Base-by-base conservation (phyloP, 2,888 invertebrate genomes). In the Drosophila ustulata region DNA sequence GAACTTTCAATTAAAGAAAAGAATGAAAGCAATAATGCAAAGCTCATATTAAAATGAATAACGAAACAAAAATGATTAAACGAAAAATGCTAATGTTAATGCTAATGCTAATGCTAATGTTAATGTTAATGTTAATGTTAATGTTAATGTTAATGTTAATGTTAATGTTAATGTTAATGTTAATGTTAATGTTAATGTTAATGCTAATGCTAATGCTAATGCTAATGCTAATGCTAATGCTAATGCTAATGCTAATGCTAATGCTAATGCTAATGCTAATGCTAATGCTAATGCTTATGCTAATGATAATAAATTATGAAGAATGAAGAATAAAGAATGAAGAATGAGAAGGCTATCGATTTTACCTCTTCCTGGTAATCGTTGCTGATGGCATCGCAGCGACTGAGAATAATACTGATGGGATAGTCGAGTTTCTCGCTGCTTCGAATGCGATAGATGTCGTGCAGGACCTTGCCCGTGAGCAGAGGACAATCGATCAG, bases 401-500 rank as follows among this genome's bases (percentile, higher is more conserved):
- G 37, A n/a, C 43, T 51, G 3, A 80, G 11, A 0, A 80, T 43
- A 0, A 80, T 66, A 23, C 32, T 67, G 1, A 80, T 46, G 1
- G 79, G 80, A 52, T 62, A 71, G 2, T 69, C 39, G 1, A 61
- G 25, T 3, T 52, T 45, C 41, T 75, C 64, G 7, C 30, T 63
- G 26, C 32, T 5, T 0, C 80, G 75, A 7, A 67, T 51, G 1
- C 51, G 53, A 37, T 67, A 78, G 23, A 80, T 75, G 5, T 49
- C 58, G 5, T 64, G 51, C 32, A 79, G 45, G 1, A 78, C 62
- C 4, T 58, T 23, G n/a, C 75, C 69, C 2, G 52, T 69, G 3
- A 79, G 65, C 41, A 50, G 49, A 4, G 75, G 75, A 6, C 79
- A 80, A 5, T 75, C 65, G 25, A 72, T 53, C 6, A 79, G 32